These are phyloP conservation scores for Pristionchus pacificus DNA, from an alignment of 1,140 invertebrate species.

Conservation along the genomic window DNA sequence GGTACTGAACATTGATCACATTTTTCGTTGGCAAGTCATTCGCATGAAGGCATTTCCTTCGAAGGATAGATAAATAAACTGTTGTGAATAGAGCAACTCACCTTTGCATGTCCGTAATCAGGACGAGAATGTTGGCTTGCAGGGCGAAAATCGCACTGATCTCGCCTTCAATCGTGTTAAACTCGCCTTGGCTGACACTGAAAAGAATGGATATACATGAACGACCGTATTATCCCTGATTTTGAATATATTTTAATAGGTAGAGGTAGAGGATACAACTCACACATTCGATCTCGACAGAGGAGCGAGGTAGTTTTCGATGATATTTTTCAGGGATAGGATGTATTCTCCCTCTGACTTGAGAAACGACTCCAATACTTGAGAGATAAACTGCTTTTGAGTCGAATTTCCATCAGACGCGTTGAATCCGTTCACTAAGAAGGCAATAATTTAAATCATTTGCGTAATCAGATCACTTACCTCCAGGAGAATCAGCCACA, in stretches of 20 bases:
- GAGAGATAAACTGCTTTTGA: not conserved
- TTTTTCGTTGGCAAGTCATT: too few relatives aligned
- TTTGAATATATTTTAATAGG: not conserved
- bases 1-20: not conserved
- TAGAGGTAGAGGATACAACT: not conserved
- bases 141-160: not conserved
- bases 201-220: not conserved
- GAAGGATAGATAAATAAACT: too few relatives aligned
- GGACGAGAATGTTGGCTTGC: too few relatives aligned
- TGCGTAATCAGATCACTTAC: conserved; percentile 17
- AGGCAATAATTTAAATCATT: not conserved
- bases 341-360: not conserved
- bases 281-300: not conserved
- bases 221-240: too few relatives aligned
- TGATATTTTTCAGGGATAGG: not conserved
- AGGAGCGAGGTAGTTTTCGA: not conserved
- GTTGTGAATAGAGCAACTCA: too few relatives aligned
- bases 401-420: not conserved
- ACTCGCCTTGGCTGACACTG: not conserved
- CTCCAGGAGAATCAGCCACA: conserved; percentile 5
- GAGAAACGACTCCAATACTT: not conserved
- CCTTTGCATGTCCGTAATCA: too few relatives aligned
- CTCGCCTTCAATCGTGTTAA: not conserved
- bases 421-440: conserved; percentile 8
- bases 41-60: not conserved